Conservation (phyloP, 2,113 vertebrate genomes). For the Urocynchramus pylzowi region DNA sequence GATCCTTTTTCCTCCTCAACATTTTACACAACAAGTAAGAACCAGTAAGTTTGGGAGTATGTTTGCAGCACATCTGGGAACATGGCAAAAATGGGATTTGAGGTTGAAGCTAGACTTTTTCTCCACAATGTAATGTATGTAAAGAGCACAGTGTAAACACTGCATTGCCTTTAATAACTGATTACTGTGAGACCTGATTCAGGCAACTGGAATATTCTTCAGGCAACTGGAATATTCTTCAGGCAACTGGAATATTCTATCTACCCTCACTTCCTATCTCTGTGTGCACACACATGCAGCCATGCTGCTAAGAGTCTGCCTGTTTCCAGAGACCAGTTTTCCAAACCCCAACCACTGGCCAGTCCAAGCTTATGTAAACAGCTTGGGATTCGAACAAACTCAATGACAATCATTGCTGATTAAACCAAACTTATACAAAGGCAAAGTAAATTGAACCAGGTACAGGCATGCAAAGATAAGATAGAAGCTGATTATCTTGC, state of each 20-base stretch:
- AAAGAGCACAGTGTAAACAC: background rate
- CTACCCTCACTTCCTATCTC: background rate
- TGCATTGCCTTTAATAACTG: background rate
- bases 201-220: background rate
- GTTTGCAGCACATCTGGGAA: background rate
- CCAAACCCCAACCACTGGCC: background rate
- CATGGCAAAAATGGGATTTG: background rate
- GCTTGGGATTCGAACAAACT: background rate
- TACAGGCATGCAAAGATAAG: slow-evolving; percentile 22
- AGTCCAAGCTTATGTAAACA: slow-evolving; percentile 9
- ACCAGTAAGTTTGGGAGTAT: background rate
- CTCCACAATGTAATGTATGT: background rate
- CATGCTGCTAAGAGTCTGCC: background rate
- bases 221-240: too few species aligned
- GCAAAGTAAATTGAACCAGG: slow-evolving; percentile 40
- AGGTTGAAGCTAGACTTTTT: background rate
- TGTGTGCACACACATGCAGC: background rate
- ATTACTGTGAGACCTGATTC: background rate
- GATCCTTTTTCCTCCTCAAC: background rate
- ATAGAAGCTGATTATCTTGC: slow-evolving; percentile 17
- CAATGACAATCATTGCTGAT: slow-evolving; percentile 18
- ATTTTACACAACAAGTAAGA: background rate
- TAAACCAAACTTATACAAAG: slow-evolving; percentile 14
- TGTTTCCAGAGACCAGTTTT: background rate
- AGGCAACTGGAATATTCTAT: background rate